Evolutionary conservation across 2,113 vertebrate genomes (phyloP).

Genomic region (Reinhardtius hippoglossoides): DNA sequence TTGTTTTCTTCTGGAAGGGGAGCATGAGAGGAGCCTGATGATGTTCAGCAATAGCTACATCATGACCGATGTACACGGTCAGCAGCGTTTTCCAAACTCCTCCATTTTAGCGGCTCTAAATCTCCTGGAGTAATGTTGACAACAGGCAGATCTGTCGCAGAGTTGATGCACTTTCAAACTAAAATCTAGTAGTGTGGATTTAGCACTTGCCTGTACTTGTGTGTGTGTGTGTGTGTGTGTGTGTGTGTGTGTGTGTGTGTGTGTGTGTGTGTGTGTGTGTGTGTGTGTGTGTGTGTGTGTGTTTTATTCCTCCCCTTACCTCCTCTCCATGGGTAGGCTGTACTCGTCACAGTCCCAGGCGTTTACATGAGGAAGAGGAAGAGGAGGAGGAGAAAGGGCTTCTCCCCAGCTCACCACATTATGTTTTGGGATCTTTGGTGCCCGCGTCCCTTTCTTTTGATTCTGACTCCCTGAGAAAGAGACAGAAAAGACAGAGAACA

Average conservation of each 20-base stretch:
- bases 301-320: slow-evolving; percentile 69
- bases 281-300: slow-evolving; percentile 20
- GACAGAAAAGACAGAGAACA: slow-evolving; percentile 19
- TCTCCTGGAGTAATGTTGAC: too few species aligned
- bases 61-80: too few species aligned
- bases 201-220: not conserved
- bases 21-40: too few species aligned
- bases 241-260: slow-evolving; percentile 15
- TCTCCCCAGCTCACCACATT: slow-evolving; percentile 91
- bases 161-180: too few species aligned
- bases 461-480: slow-evolving; percentile 88
- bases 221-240: slow-evolving; percentile 16
- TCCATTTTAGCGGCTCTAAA: not conserved
- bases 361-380: slow-evolving; percentile 87
- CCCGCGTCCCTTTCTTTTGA: slow-evolving; percentile 89
- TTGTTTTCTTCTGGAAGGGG: too few species aligned
- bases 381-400: slow-evolving; percentile 86
- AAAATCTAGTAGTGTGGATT: too few species aligned
- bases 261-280: slow-evolving; percentile 16
- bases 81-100: too few species aligned
- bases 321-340: slow-evolving; percentile 86
- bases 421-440: slow-evolving; percentile 89
- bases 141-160: too few species aligned
- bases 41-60: too few species aligned
- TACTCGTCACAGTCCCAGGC: slow-evolving; percentile 90